Percentiles rank a stretch among this genome's conserved stretches.
phyloP scores from a whole-genome alignment of 2,888 invertebrate species.

The Charanyca ferruginea region DNA sequence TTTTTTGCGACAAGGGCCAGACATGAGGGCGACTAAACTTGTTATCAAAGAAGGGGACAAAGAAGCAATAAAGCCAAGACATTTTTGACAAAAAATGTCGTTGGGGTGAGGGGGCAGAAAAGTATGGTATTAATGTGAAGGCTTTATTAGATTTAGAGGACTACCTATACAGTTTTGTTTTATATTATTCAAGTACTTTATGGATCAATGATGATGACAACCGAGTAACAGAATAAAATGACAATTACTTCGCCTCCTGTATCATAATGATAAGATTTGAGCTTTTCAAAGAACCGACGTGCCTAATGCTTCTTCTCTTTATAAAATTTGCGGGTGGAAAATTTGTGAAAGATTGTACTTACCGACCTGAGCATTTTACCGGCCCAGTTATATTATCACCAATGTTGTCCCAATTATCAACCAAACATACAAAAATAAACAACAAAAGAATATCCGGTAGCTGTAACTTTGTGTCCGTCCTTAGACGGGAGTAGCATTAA shows the following conservation, averaged over 20 bases:
- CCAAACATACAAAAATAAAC: conserved; percentile 22
- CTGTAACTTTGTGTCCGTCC: conserved; percentile 47
- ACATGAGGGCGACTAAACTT: conserved; percentile 26
- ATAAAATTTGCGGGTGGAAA: conserved; percentile 34
- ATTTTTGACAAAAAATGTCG: conserved; percentile 23
- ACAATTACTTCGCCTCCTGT: conserved; percentile 17
- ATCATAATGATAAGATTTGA: conserved; percentile 36
- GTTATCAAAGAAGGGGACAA: conserved; percentile 36
- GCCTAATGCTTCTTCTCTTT: conserved; percentile 11
- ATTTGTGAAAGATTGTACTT: conserved; percentile 34
- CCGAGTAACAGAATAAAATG: conserved; percentile 37
- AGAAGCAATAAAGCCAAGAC: conserved; percentile 31
- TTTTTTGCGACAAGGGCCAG: conserved; percentile 30
- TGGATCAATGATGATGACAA: conserved; percentile 28
- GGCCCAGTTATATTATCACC: conserved; percentile 16
- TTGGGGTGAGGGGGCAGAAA: conserved; percentile 4
- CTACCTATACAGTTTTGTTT: conserved; percentile 31
- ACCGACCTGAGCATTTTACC: not conserved
- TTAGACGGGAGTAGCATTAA: conserved; percentile 50
- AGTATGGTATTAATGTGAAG: conserved; percentile 12
- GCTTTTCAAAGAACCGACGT: conserved; percentile 6
- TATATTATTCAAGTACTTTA: conserved; percentile 19
- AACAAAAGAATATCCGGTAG: conserved; percentile 38
- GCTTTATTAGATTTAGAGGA: conserved; percentile 2
- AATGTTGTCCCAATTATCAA: conserved; percentile 33